These are phyloP conservation scores for Odontesthes bonariensis DNA, from an alignment of 2,113 vertebrate species.

Conservation along the genomic window DNA sequence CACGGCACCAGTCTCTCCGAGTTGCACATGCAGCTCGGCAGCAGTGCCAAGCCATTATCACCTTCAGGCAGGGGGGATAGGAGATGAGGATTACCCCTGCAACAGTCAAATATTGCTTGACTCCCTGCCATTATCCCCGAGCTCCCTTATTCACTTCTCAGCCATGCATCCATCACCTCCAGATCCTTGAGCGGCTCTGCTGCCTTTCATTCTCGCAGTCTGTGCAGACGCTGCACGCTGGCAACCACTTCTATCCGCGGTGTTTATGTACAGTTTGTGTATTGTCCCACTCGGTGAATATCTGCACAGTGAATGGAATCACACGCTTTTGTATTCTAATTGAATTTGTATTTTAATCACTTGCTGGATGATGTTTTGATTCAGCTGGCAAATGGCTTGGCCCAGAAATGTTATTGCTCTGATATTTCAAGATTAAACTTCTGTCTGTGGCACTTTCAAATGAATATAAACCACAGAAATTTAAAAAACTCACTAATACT, in stretches of 20 bases:
- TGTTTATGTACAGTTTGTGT: slow-evolving; percentile 6
- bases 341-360: slow-evolving; percentile 46
- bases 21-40: slow-evolving; percentile 28
- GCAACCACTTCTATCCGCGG: slow-evolving; percentile 18
- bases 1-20: slow-evolving; percentile 32
- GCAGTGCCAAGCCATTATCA: slow-evolving; percentile 67
- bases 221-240: slow-evolving; percentile 27
- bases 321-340: slow-evolving; percentile 33
- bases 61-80: slow-evolving; percentile 53
- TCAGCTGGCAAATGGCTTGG: slow-evolving; percentile 6
- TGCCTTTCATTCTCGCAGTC: slow-evolving; percentile 30
- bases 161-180: slow-evolving; percentile 61
- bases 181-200: slow-evolving; percentile 44
- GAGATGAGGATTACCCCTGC: slow-evolving; percentile 63
- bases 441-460: not conserved
- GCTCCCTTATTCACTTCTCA: slow-evolving; percentile 61
- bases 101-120: slow-evolving; percentile 71
- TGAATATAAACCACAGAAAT: not conserved
- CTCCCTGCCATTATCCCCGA: slow-evolving; percentile 70
- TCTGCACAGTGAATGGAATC: slow-evolving; percentile 14
- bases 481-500: no score
- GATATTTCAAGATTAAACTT: slow-evolving; percentile 9
- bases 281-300: not conserved
- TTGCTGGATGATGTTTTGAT: slow-evolving; percentile 17
- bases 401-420: slow-evolving; percentile 2